Evolutionary conservation across 2,113 vertebrate species (phyloP), one percentile per base, ranked within the genome.

Genomic region (Cynoglossus semilaevis): DNA sequence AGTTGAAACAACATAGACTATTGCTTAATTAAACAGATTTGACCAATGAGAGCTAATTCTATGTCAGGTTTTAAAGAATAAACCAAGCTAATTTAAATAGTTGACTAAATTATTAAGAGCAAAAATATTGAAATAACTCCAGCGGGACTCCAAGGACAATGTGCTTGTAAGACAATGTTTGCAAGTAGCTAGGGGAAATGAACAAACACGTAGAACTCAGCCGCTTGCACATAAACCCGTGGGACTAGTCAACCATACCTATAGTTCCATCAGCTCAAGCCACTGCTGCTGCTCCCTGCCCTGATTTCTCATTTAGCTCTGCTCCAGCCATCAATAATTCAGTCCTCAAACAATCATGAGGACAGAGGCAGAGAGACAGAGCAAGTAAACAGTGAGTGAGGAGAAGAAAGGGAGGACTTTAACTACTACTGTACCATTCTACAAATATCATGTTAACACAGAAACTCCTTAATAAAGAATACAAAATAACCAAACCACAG

Each of bases 291-390:
- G 45, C 56, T 40, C 63, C 67, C 60, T 70, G 61, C 67, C 87
- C 78, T 84, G 83, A 88, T 87, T 85, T 88, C 79, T 80, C 81
- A 82, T 81, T 83, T 79, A 79, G 72, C 74, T 74, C 70, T 51
- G 78, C 74, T 73, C 61, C 49, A 54, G 50, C 65, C 73, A 89
- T 89, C 78, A 88, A 89, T 87, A 81, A 87, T 89, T 87, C 74
- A 89, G 77, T 58, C 70, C 69, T 83, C 63, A 81, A 86, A 85
- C 79, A 77, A 86, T 79, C 62, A 80, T 22, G 61, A 65, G 51
- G 72, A 72, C 49, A 55, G 58, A 42, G 63, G 54, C 19, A 48
- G 50, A 38, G 51, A 35, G 38, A 49, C 36, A 47, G 22, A 43
- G 19, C 41, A 38, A 77, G 57, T 68, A 44, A 79, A 53, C 11